Evolutionary conservation across 2,888 invertebrate genomes (phyloP), one percentile per base, ranked within the genome.

Genomic region (Callyntrura sp.): DNA sequence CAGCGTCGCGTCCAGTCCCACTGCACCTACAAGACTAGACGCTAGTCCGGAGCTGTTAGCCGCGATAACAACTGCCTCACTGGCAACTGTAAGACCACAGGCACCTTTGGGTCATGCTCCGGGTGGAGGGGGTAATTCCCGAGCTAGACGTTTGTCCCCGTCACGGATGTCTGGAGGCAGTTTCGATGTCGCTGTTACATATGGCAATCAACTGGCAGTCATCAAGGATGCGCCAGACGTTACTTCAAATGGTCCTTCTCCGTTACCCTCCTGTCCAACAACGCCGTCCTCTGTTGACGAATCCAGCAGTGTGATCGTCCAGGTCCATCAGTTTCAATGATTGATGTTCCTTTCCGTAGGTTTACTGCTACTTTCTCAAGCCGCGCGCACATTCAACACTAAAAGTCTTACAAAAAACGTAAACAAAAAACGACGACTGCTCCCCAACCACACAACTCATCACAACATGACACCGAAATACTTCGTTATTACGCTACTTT

Each of bases 141-240:
- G 90, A 51, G 90, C 89, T n/a, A 90, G 93, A 85, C 65, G 92
- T 45, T 86, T 92, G 20, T 93, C 93, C 20, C 93, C 93, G 12
- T 93, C 93, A 14, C 70, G 93, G 85, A 90, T 93, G 91, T 92
- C 92, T 20, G 93, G 93, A 62, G 93, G 93, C 55, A 92, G 92
- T 68, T 93, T 93, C 79, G 93, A 93, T 57, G 93, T 93, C 11
- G 93, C 93, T 51, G 92, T 93, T 43, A 93, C 91, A 35, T 93
- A 91, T 88, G 93, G 93, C 79, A 93, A 93, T 92, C 92, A 92
- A 82, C 88, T 92, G 90, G 90, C 91, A 68, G 92, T 92, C 55
- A 83, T 91, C 35, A 90, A 88, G 78, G 91, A 90, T 73, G 90
- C 88, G 85, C 88, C 90, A 87, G 87, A 90, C 45, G 84, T 51